A percentile compares a stretch with the other conserved stretches of the same genome.
phyloP scores from a whole-genome alignment of 30 jellyfish, hydroid and myxozoan species.

The Cassiopea xamachana region DNA sequence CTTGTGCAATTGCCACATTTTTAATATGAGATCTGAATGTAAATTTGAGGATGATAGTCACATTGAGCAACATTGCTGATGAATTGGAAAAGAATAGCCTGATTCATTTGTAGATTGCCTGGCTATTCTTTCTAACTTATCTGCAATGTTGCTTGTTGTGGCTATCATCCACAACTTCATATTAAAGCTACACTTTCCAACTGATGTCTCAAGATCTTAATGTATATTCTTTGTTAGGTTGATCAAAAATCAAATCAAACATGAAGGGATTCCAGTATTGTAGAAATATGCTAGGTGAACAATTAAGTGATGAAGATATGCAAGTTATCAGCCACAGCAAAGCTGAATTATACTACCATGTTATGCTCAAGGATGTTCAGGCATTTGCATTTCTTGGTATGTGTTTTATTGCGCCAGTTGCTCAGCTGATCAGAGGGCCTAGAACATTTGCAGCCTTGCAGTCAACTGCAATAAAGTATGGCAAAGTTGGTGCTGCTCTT shows the following conservation, averaged over 20 bases:
- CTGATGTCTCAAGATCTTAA: background rate
- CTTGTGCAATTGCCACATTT: too few relatives aligned
- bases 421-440: slow-evolving; percentile 68
- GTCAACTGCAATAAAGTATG: slow-evolving; percentile 62
- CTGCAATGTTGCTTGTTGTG: too few relatives aligned
- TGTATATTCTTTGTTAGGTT: background rate
- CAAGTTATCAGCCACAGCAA: slow-evolving; percentile 62
- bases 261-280: slow-evolving; percentile 67
- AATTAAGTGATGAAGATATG: slow-evolving; percentile 73
- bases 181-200: background rate
- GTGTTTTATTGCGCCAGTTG: slow-evolving; percentile 82
- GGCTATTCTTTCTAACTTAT: too few relatives aligned
- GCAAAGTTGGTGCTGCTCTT: slow-evolving; percentile 78
- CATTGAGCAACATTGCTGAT: too few relatives aligned
- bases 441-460: slow-evolving; percentile 65
- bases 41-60: too few relatives aligned
- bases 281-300: slow-evolving; percentile 74
- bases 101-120: too few relatives aligned
- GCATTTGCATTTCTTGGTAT: slow-evolving; percentile 81
- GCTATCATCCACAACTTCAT: too few relatives aligned
- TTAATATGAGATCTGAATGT: too few relatives aligned
- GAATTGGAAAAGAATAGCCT: too few relatives aligned
- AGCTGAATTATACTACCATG: slow-evolving; percentile 79
- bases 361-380: slow-evolving; percentile 78
- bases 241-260: background rate